Evolutionary conservation across 2,113 vertebrate species (phyloP).

Genomic region (Laticauda colubrina): DNA sequence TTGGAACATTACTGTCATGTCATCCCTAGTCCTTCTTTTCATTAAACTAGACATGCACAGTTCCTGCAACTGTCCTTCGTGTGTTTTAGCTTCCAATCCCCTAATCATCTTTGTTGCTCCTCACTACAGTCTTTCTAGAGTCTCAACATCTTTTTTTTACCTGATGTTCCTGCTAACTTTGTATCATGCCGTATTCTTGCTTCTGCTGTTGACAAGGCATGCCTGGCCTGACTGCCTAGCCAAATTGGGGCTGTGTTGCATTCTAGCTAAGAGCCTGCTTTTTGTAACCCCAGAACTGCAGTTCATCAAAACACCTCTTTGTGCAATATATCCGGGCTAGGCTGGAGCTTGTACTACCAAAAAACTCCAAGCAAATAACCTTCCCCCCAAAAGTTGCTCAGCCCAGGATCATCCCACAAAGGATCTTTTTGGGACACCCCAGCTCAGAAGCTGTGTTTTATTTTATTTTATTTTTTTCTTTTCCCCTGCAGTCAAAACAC

Average conservation of each 20-base stretch:
- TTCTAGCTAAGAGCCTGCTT: background rate
- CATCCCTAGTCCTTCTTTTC: background rate
- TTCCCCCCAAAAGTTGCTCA: background rate
- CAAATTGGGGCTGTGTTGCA: background rate
- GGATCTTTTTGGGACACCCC: background rate
- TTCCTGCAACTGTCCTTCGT: background rate
- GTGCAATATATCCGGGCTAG: background rate
- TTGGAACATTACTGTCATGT: background rate
- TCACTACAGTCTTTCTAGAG: background rate
- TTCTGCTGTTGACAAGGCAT: background rate
- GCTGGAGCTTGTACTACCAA: background rate
- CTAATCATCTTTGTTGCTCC: background rate
- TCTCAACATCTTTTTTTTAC: background rate
- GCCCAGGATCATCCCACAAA: background rate
- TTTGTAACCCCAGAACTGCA: background rate
- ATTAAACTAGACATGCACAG: background rate
- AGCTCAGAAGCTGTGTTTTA: background rate
- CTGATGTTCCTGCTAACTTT: background rate
- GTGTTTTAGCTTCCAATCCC: background rate
- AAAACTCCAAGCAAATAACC: background rate
- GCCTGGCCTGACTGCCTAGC: background rate
- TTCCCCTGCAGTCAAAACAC: background rate
- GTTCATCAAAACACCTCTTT: background rate
- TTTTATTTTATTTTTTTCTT: background rate
- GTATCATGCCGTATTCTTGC: background rate